A percentile compares a stretch with the other conserved stretches of the same genome.
Conservation (phyloP, 2,888 invertebrate genomes). For the Spatulosminthurus flaviceps region DNA sequence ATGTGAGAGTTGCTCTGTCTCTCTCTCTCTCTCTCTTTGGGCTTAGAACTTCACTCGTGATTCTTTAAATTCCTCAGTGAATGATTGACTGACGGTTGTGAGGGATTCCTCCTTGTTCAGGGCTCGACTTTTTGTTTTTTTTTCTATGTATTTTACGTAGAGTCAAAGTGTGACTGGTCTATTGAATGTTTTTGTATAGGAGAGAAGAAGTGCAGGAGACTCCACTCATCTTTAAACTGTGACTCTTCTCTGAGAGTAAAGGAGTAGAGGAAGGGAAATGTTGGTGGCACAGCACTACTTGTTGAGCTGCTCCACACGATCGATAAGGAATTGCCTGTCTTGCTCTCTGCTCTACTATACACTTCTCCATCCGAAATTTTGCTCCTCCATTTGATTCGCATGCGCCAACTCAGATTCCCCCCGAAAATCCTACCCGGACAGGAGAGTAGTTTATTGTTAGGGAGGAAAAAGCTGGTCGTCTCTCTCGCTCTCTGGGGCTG, state of each 20-base stretch:
- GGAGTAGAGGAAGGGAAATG: conserved; percentile 14
- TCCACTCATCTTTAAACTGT: conserved; percentile 42
- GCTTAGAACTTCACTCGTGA: no score
- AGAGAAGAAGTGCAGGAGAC: conserved; percentile 22
- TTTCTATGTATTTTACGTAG: not conserved
- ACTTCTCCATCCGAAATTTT: conserved; percentile 21
- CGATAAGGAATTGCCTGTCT: conserved; percentile 44
- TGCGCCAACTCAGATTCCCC: conserved; percentile 29
- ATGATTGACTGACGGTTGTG: no score
- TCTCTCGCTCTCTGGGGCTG: not conserved
- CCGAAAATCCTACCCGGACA: not conserved
- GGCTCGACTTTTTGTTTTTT: not conserved
- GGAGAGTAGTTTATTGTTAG: not conserved
- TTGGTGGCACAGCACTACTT: conserved; percentile 41
- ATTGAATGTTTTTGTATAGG: no score
- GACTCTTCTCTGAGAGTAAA: conserved; percentile 10
- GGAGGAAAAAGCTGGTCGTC: not conserved
- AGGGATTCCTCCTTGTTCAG: no score
- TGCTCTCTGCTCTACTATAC: conserved; percentile 23
- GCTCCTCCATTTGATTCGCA: conserved; percentile 18
- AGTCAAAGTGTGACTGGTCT: no score
- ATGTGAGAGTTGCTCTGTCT: no score
- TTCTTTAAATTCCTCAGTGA: no score
- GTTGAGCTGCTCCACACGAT: conserved; percentile 41
- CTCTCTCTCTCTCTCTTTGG: no score